Conservation (phyloP, 2,113 vertebrate species). For the Trematocara macrostoma region DNA sequence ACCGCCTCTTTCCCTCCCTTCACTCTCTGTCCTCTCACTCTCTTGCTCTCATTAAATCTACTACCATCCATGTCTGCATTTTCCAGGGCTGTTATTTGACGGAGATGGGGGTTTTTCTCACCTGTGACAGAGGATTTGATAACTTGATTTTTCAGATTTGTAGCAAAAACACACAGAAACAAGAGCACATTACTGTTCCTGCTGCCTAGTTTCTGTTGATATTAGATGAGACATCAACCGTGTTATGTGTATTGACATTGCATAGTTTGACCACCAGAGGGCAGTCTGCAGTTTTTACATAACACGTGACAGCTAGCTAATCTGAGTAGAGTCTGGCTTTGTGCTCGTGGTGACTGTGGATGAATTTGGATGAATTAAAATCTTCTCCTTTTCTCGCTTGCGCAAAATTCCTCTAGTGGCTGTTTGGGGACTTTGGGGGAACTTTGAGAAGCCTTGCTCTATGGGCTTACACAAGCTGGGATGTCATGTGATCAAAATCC, state of each 20-base stretch:
- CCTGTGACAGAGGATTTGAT: not conserved
- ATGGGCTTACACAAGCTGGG: not conserved
- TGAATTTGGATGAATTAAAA: not conserved
- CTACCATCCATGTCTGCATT: not conserved
- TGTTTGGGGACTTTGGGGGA: not conserved
- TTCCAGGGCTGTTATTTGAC: slow-evolving; percentile 10
- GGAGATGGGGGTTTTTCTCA: not conserved
- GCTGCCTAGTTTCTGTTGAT: not conserved
- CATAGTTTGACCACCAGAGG: not conserved
- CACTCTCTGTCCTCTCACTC: not conserved
- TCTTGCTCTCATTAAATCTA: slow-evolving; percentile 16
- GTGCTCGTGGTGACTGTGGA: not conserved
- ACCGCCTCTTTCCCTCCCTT: not conserved
- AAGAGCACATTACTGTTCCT: not conserved
- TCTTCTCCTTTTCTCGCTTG: not conserved
- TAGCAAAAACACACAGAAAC: not conserved
- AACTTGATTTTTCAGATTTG: not conserved
- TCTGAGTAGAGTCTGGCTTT: not conserved
- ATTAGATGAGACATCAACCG: not conserved
- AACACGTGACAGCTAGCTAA: not conserved
- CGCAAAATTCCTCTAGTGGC: not conserved
- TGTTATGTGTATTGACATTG: not conserved
- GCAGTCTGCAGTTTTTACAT: not conserved
- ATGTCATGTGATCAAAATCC: not conserved
- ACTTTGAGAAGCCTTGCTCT: not conserved